Evolutionary conservation across 2,113 vertebrate species (phyloP), one percentile per base, ranked within the genome.

Genomic region (Cottus gobio): DNA sequence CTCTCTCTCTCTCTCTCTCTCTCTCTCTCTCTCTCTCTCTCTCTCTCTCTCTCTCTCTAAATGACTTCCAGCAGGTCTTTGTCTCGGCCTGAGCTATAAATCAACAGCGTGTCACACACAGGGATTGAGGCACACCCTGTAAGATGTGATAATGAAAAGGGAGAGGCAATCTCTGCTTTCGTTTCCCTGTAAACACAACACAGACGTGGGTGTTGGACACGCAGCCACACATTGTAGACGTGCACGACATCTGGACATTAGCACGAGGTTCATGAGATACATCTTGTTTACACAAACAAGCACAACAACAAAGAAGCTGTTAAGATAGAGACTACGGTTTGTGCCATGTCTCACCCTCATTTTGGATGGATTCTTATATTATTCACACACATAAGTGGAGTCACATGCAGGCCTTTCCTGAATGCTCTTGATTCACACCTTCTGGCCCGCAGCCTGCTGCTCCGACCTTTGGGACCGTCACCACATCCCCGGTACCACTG

Each of bases 141-240:
- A 61, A 37, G 34, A 74, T 4, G 7, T 37, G 28, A 54, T 24
- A 68, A 8, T 37, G 30, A 54, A 44, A 37, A 30, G 52, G 72
- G 64, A 79, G 74, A 82, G 71, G 16, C 28, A 42, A 78, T 36
- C 48, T 67, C 15, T 61, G 56, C 37, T 85, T 76, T 76, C 34
- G 44, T 37, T 22, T 31, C 3, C 37, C 34, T 50, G n/a, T 54
- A 24, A 67, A 73, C 36, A 81, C 6, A 26, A 13, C n/a, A 37
- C 24, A 54, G 8, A 64, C 28, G 63, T 39, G 7, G 57, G 7
- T 28, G 31, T 11, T 20, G 31, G 64, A 20, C 4, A 71, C 30
- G 39, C 50, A 57, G 56, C 12, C 3, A 22, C 9, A 42, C 9
- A 18, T 4, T 44, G 36, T 30, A 5, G 37, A 73, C 20, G 9